Base-by-base conservation (phyloP, 2,888 invertebrate genomes). In the Stenodera caucasica region DNA sequence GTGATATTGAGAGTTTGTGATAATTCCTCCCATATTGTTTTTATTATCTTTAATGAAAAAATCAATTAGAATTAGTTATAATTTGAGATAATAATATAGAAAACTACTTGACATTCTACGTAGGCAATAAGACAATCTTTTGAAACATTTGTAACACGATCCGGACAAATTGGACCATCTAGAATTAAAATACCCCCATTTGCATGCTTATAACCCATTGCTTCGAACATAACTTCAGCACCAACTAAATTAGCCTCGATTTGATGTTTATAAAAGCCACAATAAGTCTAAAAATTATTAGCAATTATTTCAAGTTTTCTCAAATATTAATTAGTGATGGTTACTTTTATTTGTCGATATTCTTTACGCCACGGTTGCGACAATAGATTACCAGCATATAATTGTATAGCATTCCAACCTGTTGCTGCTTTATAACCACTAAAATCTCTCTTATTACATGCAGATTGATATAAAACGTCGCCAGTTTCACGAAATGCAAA, bases 281-380 rank as follows among this genome's bases (percentile, higher is more conserved):
- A 90, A 81, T 92, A 94, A 69, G 91, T 84, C 94, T 94, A 78
- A 49, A 75, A 78, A 64, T 65, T 18, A 52, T 18, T 9, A 40
- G 12, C 8, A 40, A 35, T 37, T 45, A 32, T 45, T 21, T 26
- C 26, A 37, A 30, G 15, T 11, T 49, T 26, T 14, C 18, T 14
- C 18, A 23, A 54, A 54, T 21, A 23, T 26, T 40, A 15, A 5
- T 4, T 52, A 18, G 30, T 14, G 6, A 21, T 52, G 72, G 79
- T 78, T 75, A 94, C 94, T 84, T 91, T 88, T 64, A 95, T 86
- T 63, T 87, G 85, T 70, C 87, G 85, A 77, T 91, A 96, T 78
- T 96, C 95, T 77, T 89, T 90, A 68, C 95, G 82, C 95, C 95
- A 96, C 4, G 94, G 94, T 77, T 94, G 93, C 12, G 90, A 87